Evolutionary conservation across 2,113 vertebrate species (phyloP), one percentile per base, ranked within the genome.

Genomic region (Neofelis nebulosa): DNA sequence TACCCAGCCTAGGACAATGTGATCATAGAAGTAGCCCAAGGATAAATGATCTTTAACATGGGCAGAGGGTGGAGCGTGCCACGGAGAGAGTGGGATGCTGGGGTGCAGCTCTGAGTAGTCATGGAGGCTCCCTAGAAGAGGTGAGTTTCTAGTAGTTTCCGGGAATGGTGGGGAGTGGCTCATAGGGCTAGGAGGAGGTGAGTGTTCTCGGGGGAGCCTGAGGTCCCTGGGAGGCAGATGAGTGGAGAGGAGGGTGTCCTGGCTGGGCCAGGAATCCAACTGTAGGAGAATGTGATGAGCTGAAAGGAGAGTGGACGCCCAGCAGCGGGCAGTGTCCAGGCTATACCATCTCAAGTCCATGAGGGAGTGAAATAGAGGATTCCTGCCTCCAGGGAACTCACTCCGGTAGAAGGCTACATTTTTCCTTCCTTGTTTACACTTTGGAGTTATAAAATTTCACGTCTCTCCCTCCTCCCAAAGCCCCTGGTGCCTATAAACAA

Each of bases 351-450:
- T 48, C 50, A 15, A 1, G 19, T 61, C 48, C 9, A 15, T 4
- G 45, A 2, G 0, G 16, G 74, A 73, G 73, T 7, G 45, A 57
- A 52, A 3, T 0, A 1, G 31, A 63, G 57, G 21, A 73, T 48
- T 73, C 41, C n/a, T 55, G 27, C 21, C 48, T 79, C 88, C 71
- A 18, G 79, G 15, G 76, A 80, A 61, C 73, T 84, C 80, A 27
- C 68, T 55, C 25, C 5, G 12, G 50, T 5, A 63, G 80, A 90
- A 55, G 66, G 45, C 89, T 97, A 63, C 63, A 57, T 94, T 91
- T 93, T 89, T 95, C 71, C 45, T 80, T 87, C 48, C 52, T 89
- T 94, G 57, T 96, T 96, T 93, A 96, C 48, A 69, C 84, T 96
- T 52, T 13, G 13, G 63, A 89, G 90, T 86, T 93, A 94, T 36